These are phyloP conservation scores for Catharus fuscescens DNA, from an alignment of 2,113 vertebrate species.

Conservation along the genomic window DNA sequence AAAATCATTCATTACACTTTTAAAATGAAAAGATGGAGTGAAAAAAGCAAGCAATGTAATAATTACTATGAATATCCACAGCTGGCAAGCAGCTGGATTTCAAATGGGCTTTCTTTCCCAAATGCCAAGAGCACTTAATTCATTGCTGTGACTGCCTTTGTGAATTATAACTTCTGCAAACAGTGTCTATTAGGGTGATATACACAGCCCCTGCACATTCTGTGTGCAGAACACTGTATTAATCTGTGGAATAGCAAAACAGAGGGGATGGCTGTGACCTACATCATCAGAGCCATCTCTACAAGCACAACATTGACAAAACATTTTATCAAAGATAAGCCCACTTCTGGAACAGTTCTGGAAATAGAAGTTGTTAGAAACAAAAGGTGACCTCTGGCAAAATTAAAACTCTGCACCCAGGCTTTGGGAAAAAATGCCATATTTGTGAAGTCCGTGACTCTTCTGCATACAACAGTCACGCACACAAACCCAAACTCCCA, in stretches of 20 bases:
- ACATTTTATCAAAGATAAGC: background rate
- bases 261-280: background rate
- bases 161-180: conserved; percentile 51
- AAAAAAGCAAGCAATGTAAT: conserved; percentile 19
- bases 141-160: background rate
- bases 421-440: background rate
- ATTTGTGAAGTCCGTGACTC: background rate
- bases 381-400: background rate
- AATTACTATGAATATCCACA: conserved; percentile 53
- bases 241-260: background rate
- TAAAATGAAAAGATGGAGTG: conserved; percentile 21
- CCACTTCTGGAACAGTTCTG: background rate
- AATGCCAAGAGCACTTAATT: conserved; percentile 53
- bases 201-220: background rate
- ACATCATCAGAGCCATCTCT: background rate
- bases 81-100: conserved; percentile 65
- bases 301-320: background rate
- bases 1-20: conserved; percentile 50
- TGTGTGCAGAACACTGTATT: background rate
- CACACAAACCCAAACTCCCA: background rate
- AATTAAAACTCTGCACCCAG: background rate
- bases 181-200: conserved; percentile 33
- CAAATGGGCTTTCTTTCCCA: conserved; percentile 29
- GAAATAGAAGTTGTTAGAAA: background rate
- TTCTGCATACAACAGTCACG: fast-evolving